These are phyloP conservation scores for Synodontis membranacea DNA, from an alignment of 2,113 vertebrate genomes.

Conservation along the genomic window DNA sequence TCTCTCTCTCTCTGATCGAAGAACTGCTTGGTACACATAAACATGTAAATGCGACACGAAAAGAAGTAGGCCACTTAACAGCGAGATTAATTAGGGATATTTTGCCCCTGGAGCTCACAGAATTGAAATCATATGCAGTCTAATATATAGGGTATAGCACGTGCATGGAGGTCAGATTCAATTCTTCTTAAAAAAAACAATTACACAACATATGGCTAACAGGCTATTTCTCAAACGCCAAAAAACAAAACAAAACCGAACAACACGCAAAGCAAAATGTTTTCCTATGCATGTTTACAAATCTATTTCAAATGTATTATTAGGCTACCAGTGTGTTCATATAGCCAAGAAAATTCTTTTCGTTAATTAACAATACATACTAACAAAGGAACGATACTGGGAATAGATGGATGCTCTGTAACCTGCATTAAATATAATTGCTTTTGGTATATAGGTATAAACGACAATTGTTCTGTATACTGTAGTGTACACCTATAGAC, in stretches of 20 bases:
- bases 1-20: neutral
- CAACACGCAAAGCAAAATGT: neutral
- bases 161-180: neutral
- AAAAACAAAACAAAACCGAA: neutral
- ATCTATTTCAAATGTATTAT: neutral
- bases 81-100: conserved; percentile 21
- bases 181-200: neutral
- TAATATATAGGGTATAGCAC: neutral
- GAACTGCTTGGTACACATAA: neutral
- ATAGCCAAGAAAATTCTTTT: neutral
- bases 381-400: neutral
- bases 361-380: neutral
- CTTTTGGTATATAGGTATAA: neutral
- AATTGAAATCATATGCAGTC: neutral
- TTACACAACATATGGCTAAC: neutral
- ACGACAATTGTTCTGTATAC: neutral
- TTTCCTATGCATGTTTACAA: neutral
- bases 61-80: conserved; percentile 24
- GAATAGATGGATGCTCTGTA: neutral
- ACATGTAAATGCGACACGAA: neutral
- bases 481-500: too few species aligned
- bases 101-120: neutral
- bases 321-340: neutral
- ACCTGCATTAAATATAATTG: neutral
- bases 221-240: neutral